Percentiles rank a stretch among this genome's conserved stretches.
Conservation (phyloP, 1,140 invertebrate genomes). For the Solenopsis invicta region DNA sequence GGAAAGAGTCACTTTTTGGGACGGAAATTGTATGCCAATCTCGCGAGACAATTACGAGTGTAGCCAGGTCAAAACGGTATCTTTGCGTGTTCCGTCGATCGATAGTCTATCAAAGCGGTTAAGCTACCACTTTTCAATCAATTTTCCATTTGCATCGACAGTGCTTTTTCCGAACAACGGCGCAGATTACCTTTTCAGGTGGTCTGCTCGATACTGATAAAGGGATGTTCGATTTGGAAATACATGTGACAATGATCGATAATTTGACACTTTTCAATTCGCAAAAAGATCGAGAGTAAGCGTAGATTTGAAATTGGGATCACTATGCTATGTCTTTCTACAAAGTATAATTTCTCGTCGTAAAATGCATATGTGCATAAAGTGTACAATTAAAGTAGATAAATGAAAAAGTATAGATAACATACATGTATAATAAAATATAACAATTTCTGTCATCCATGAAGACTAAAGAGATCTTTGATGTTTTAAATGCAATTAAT, state of each 20-base stretch:
- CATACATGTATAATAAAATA: background rate
- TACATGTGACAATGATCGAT: slow-evolving; percentile 36
- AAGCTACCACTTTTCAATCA: slow-evolving; percentile 77
- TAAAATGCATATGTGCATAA: background rate
- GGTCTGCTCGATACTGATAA: slow-evolving; percentile 49
- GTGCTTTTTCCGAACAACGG: slow-evolving; percentile 65
- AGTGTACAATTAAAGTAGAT: background rate
- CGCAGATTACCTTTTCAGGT: slow-evolving; percentile 65
- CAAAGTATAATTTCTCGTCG: background rate
- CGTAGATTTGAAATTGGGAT: background rate
- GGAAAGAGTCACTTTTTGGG: slow-evolving; percentile 53
- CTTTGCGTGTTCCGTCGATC: slow-evolving; percentile 70
- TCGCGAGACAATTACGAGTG: slow-evolving; percentile 73
- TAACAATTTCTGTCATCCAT: background rate
- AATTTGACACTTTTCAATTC: slow-evolving; percentile 14
- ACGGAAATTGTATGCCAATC: slow-evolving; percentile 79
- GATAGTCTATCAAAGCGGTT: slow-evolving; percentile 74
- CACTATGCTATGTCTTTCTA: background rate
- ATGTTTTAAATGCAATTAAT: background rate
- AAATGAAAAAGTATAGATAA: background rate
- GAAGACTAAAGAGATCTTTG: background rate
- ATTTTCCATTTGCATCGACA: slow-evolving; percentile 73
- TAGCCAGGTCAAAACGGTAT: slow-evolving; percentile 75
- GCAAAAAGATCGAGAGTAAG: slow-evolving; percentile 13
- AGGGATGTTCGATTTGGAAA: slow-evolving; percentile 39